These are phyloP conservation scores for Koerneria pararmatus DNA, from an alignment of 2,888 invertebrate species.

Conservation along the genomic window DNA sequence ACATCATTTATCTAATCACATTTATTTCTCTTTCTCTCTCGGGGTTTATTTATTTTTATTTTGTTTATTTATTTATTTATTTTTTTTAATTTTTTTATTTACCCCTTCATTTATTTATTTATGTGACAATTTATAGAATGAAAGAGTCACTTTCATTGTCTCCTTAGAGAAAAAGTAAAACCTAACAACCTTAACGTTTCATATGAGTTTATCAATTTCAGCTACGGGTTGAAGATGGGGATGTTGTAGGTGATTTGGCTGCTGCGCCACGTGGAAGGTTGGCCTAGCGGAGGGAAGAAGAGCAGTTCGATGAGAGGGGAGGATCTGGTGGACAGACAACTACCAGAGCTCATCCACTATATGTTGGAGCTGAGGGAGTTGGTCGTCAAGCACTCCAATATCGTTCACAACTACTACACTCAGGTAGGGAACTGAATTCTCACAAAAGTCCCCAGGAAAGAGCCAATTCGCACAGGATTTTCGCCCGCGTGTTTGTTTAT, in stretches of 20 bases:
- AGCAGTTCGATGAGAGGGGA: slow-evolving; percentile 49
- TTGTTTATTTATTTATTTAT: no score
- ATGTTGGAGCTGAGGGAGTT: slow-evolving; percentile 90
- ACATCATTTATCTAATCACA: no score
- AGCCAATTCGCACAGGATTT: no score
- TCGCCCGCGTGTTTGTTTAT: slow-evolving; percentile 68
- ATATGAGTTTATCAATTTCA: not conserved
- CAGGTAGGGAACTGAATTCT: slow-evolving; percentile 30
- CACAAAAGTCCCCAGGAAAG: no score
- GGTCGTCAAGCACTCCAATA: slow-evolving; percentile 83
- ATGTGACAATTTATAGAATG: no score
- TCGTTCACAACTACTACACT: slow-evolving; percentile 74
- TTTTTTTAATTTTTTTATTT: no score
- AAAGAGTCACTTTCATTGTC: no score
- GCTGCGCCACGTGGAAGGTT: slow-evolving; percentile 89
- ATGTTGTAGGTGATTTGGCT: slow-evolving; percentile 77
- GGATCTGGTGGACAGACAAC: slow-evolving; percentile 67
- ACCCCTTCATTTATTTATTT: no score
- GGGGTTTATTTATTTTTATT: no score
- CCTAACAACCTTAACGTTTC: no score
- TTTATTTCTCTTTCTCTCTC: no score
- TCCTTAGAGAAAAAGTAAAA: no score
- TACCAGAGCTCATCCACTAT: slow-evolving; percentile 93
- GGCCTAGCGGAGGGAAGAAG: slow-evolving; percentile 78
- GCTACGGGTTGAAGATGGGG: not conserved